These are phyloP conservation scores for Pseudococcus viburni DNA, from an alignment of 2,888 invertebrate genomes.

Conservation along the genomic window DNA sequence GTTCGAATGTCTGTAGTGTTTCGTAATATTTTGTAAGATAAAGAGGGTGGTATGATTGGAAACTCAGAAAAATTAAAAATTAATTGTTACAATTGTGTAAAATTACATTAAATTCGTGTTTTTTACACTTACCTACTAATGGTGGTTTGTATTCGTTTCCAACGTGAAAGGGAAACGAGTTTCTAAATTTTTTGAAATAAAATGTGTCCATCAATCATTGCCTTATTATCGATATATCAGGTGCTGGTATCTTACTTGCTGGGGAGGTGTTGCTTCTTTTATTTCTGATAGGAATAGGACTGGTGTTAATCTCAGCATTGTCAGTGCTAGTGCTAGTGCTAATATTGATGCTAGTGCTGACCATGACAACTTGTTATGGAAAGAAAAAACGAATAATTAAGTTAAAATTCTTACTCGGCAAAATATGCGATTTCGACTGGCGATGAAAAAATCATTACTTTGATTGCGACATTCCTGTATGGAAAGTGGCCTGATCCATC, in stretches of 20 bases:
- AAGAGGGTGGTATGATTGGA: background rate
- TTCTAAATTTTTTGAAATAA: background rate
- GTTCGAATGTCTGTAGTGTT: background rate
- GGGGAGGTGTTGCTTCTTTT: background rate
- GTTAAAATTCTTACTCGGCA: background rate
- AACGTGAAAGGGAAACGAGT: background rate
- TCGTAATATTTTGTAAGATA: background rate
- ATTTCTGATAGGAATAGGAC: background rate
- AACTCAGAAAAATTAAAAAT: background rate
- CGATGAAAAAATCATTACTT: background rate
- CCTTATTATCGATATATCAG: background rate
- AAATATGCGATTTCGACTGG: background rate
- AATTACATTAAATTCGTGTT: background rate
- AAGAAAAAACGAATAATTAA: too few relatives aligned
- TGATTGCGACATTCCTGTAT: background rate
- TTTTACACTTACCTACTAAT: background rate
- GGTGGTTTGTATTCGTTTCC: background rate
- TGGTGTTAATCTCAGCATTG: too few relatives aligned
- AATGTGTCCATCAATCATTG: background rate
- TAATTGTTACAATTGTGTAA: background rate
- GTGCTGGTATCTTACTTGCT: background rate
- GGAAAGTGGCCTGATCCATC: background rate
- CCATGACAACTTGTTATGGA: too few relatives aligned
- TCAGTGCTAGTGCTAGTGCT: too few relatives aligned
- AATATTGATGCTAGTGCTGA: too few relatives aligned